Evolutionary conservation across 2,797 vertebrate species (phyloP).

Genomic region (Taenioides sp.): DNA sequence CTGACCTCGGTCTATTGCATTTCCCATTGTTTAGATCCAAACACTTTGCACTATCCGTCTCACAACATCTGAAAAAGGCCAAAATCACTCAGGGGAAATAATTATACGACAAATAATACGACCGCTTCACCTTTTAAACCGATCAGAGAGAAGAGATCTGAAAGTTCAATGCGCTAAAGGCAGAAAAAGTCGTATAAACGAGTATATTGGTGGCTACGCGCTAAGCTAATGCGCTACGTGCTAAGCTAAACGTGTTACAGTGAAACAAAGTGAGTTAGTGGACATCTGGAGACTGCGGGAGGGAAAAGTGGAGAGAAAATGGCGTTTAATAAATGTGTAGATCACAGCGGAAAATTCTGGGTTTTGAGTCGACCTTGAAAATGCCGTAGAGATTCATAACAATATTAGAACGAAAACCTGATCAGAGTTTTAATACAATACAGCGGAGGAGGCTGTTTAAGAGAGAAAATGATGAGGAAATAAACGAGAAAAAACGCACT

Average conservation of each 20-base stretch:
- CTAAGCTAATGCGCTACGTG: constrained; percentile 43
- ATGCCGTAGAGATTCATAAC: constrained; percentile 39
- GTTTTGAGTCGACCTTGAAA: constrained; percentile 58
- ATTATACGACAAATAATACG: constrained; percentile 26
- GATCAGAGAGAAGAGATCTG: constrained; percentile 22
- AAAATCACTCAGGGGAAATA: constrained; percentile 45
- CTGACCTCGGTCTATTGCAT: constrained; percentile 54
- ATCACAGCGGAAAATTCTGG: constrained; percentile 12
- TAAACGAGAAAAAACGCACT: not conserved
- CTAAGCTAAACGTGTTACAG: constrained; percentile 47
- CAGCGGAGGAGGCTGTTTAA: constrained; percentile 25
- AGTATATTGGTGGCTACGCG: constrained; percentile 1
- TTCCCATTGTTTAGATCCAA: constrained; percentile 36
- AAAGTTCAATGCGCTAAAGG: constrained; percentile 21
- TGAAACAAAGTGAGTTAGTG: constrained; percentile 62
- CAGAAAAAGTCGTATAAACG: constrained; percentile 11
- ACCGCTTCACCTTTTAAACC: constrained; percentile 48
- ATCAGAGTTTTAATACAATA: constrained; percentile 38
- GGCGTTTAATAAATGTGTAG: constrained; percentile 57
- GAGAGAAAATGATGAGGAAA: not conserved
- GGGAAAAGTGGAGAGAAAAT: constrained; percentile 17
- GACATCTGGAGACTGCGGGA: constrained; percentile 54
- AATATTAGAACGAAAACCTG: constrained; percentile 32
- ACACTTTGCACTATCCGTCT: constrained; percentile 40
- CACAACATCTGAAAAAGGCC: constrained; percentile 40